Evolutionary conservation across 2,888 invertebrate genomes (phyloP), one percentile per base, ranked within the genome.

Genomic region (Cylloceria caligata): DNA sequence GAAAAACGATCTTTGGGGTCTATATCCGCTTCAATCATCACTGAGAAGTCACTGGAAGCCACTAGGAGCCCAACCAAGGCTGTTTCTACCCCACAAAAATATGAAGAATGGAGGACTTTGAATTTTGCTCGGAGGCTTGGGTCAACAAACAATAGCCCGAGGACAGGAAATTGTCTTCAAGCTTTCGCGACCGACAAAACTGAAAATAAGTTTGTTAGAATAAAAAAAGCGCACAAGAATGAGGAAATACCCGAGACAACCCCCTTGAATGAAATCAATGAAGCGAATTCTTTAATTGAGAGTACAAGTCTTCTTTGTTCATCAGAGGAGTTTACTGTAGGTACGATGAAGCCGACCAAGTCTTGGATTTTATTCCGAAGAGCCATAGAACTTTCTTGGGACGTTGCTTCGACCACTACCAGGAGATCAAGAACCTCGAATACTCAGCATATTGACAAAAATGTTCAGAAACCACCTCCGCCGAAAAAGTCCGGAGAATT

Each of bases 351-450:
- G 30, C 30, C 80, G 5, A 69, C 52, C 0, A 76, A 80, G n/a
- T 45, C 80, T 1, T 47, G 42, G 52, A 73, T 73, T 16, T 47
- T 82, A 27, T 83, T 83, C 3, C 49, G 77, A 16, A 77, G 76
- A 55, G 75, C 52, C 6, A 85, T 76, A 39, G 77, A 81, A 60
- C 68, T 81, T 34, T 75, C 83, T 1, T 65, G 83, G 4, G 80
- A 83, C 7, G 62, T 24, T 19, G n/a, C 77, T 11, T 62, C 73
- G 9, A 24, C 67, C n/a, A 80, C 85, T 11, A 84, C 84, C 19
- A 73, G 24, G 64, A 75, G 30, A 76, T 60, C 84, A 2, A 79
- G 84, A 24, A 71, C 72, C 16, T 84, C 83, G 84, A 74, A 68
- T 52, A 11, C 84, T 0, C 42, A 78, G 4, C 78, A 84, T 30